Base-by-base conservation (phyloP, 1,140 invertebrate species). In the Cryptotermes secundus region DNA sequence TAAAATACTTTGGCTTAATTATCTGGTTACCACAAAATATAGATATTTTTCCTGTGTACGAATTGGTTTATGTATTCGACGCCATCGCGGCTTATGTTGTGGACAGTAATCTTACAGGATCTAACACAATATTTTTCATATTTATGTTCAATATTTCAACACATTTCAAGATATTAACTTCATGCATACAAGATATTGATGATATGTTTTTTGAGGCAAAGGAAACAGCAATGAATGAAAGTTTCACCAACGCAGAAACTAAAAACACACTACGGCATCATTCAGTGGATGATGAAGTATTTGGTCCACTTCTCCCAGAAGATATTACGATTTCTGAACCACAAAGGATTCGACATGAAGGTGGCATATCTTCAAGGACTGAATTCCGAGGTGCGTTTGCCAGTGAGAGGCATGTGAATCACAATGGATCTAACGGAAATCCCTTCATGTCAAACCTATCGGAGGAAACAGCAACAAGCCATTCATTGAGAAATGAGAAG, bases 121-220 rank as follows among this genome's bases (percentile, higher is more conserved):
- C 59, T 6, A n/a, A 72, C 7, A 72, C n/a, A 9, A n/a, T 72
- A 72, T 72, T 72, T 16, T 72, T 72, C 2, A 72, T 72, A 72
- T 72, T 72, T 14, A 72, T 72, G 59, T 72, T n/a, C 14, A 72
- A 72, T n/a, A 72, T 72, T 72, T 26, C 59, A 72, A 72, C 59
- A 6, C 59, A 72, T 14, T 72, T 72, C n/a, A 72, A 72, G 59
- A 72, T 72, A 26, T 16, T 72, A 72, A 72, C 59, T 72, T 72
- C 59, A 12, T 72, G 59, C 26, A 72, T 72, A 72, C 26, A 72
- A 72, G n/a, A 1, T 14, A 72, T 72, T 72, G 59, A 72, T 72
- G 59, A 72, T 6, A 72, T 72, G n/a, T 72, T 72, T 14, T n/a
- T n/a, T 31, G 7, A 72, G 59, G 3, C 59, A 31, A 72, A 14